Conservation (phyloP, 2,113 vertebrate genomes). For the Platanista minor region DNA sequence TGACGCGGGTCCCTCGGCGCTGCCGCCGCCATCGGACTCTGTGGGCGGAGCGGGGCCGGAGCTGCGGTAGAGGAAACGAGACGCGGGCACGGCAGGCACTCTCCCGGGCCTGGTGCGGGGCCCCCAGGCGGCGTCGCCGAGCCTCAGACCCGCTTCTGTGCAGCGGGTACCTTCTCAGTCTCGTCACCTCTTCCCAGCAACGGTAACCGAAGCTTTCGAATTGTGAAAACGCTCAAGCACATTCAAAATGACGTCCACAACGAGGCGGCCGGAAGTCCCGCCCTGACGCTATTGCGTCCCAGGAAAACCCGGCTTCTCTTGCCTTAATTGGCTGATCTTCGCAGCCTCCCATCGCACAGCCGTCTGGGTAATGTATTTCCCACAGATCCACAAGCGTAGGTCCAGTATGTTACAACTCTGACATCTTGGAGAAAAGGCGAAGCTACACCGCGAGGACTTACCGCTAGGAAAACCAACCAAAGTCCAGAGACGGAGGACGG, state of each 20-base stretch:
- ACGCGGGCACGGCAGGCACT: neutral
- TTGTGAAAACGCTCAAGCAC: rapidly evolving
- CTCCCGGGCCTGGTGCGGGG: neutral
- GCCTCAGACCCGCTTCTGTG: neutral
- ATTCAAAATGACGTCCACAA: neutral
- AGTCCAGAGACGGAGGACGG: neutral
- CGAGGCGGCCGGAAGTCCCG: neutral
- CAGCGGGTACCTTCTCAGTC: no score
- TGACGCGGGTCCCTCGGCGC: neutral
- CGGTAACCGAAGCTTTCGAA: rapidly evolving
- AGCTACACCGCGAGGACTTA: neutral
- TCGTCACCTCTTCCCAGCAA: neutral
- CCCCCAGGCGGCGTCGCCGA: no score
- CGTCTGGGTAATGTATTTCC: neutral
- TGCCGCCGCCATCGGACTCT: neutral
- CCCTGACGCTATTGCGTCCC: neutral
- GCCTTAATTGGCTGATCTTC: neutral
- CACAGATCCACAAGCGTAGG: neutral
- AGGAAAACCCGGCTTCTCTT: neutral
- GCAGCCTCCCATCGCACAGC: neutral
- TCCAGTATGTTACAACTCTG: no score
- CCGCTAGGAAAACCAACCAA: neutral
- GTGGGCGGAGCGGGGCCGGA: neutral
- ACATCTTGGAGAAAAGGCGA: neutral
- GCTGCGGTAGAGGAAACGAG: neutral